These are phyloP conservation scores for Metridium senile DNA, from an alignment of 92 coral and sea anemone genomes.

Conservation along the genomic window DNA sequence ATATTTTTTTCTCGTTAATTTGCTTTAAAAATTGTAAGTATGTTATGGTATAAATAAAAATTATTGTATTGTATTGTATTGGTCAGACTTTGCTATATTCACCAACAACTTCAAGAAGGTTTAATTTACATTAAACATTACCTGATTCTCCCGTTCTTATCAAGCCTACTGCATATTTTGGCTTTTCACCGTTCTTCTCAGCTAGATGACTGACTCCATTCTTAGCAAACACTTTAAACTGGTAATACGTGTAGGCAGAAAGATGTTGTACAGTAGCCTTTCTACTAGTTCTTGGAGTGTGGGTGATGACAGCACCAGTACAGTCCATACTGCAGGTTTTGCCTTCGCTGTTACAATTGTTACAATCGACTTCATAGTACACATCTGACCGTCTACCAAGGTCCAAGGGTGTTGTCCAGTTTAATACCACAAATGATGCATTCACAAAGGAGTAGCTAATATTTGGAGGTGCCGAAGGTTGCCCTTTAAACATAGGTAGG, in stretches of 20 bases:
- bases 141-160: conserved; percentile 52
- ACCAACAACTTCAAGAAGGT: no score
- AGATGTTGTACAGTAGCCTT: conserved; percentile 12
- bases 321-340: conserved; percentile 22
- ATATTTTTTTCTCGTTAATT: no score
- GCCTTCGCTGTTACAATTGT: conserved; percentile 37
- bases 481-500: conserved; percentile 43
- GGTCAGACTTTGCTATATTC: no score
- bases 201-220: conserved; percentile 59
- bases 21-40: no score
- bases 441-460: conserved; percentile 11
- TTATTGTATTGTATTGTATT: no score
- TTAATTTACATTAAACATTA: conserved; percentile 15
- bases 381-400: conserved; percentile 43
- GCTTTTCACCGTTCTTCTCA: conserved; percentile 40
- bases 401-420: conserved; percentile 46
- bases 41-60: no score
- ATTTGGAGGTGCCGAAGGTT: conserved; percentile 60
- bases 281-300: conserved; percentile 6
- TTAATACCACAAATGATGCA: conserved; percentile 42
- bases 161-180: conserved; percentile 15
- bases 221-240: conserved; percentile 38
- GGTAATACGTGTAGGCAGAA: conserved; percentile 34
- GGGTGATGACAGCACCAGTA: conserved; percentile 15
- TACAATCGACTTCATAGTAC: conserved; percentile 50